Conservation (phyloP, 2,113 vertebrate genomes). For the Equus quagga region DNA sequence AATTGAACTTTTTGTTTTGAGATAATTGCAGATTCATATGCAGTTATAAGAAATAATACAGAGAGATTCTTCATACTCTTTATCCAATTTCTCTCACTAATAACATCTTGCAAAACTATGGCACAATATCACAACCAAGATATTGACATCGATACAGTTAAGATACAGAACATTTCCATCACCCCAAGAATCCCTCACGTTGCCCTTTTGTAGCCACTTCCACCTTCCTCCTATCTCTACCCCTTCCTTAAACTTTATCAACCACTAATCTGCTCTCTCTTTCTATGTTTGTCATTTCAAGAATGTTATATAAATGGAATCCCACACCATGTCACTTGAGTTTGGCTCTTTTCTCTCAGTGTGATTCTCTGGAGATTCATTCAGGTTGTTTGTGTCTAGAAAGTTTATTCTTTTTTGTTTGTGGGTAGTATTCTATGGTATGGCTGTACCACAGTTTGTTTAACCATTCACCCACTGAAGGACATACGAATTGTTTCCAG, state of each 20-base stretch:
- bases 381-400: background rate
- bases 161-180: background rate
- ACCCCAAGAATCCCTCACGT: background rate
- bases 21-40: background rate
- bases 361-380: background rate
- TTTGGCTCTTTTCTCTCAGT: background rate
- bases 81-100: background rate
- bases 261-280: background rate
- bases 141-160: background rate
- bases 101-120: background rate
- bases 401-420: background rate
- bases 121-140: background rate
- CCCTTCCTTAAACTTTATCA: background rate
- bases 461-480: background rate
- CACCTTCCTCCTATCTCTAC: background rate
- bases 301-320: background rate
- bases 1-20: background rate
- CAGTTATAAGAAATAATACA: background rate
- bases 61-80: background rate
- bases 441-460: background rate
- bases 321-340: background rate
- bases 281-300: background rate
- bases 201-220: background rate
- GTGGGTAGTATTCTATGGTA: background rate
- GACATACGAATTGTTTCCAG: background rate